phyloP scores from a whole-genome alignment of 2,888 invertebrate genomes.

The Xestia rhomboidea region DNA sequence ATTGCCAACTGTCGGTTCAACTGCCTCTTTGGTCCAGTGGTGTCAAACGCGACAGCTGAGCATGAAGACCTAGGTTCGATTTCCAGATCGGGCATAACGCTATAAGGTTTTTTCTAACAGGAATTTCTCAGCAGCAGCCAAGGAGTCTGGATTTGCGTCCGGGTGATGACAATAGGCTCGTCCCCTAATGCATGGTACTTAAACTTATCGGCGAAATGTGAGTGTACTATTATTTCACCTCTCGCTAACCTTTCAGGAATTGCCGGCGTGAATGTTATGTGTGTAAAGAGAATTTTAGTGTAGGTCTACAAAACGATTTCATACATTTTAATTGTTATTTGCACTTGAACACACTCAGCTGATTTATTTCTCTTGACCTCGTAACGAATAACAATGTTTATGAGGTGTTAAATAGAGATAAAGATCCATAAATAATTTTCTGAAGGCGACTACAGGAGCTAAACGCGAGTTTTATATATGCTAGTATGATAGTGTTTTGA shows the following conservation, averaged over 20 bases:
- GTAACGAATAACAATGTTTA: neutral
- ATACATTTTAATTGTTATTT: neutral
- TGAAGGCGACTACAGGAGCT: too few species aligned
- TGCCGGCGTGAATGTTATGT: neutral
- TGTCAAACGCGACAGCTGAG: too few species aligned
- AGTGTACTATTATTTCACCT: neutral
- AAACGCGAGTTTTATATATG: too few species aligned
- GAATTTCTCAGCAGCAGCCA: neutral
- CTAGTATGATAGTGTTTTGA: too few species aligned
- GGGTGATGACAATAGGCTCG: neutral
- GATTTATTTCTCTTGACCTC: neutral
- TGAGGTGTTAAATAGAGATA: neutral
- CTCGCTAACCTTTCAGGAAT: neutral
- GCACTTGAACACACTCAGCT: neutral
- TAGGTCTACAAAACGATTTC: neutral
- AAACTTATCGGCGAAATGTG: neutral
- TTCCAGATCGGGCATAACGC: neutral
- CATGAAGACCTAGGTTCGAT: neutral
- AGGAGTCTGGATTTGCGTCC: neutral
- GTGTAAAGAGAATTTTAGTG: neutral
- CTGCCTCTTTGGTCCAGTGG: too few species aligned
- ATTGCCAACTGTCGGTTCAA: too few species aligned
- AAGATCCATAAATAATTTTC: too few species aligned
- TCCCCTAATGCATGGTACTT: neutral
- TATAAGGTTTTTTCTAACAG: neutral